phyloP scores from a whole-genome alignment of 1,140 invertebrate genomes.

The Lysiphlebus fabarum region DNA sequence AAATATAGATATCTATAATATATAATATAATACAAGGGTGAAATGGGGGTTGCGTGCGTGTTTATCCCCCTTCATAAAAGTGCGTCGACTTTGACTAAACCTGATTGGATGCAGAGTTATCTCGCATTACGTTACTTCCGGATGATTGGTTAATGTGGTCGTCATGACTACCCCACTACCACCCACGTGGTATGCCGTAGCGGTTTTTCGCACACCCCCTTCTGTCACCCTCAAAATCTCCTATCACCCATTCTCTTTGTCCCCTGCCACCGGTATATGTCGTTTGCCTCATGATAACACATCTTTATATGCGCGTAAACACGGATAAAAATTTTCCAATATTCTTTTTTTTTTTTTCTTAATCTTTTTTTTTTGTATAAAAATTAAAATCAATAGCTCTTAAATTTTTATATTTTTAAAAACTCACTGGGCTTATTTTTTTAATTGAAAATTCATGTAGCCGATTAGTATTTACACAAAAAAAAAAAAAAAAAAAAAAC shows the following conservation, averaged over 20 bases:
- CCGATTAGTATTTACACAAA: too few species aligned
- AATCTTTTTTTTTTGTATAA: too few species aligned
- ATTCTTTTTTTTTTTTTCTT: too few species aligned
- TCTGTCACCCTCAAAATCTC: conserved; percentile 16
- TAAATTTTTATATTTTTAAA: too few species aligned
- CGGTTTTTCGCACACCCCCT: conserved; percentile 14
- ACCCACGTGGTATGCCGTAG: conserved; percentile 38
- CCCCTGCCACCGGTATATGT: neutral
- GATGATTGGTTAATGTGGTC: conserved; percentile 57
- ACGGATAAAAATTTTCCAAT: too few species aligned
- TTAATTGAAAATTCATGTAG: too few species aligned
- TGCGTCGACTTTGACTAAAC: conserved; percentile 46
- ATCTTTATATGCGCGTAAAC: too few species aligned
- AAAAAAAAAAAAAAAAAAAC: too few species aligned
- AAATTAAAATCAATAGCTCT: too few species aligned
- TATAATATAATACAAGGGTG: neutral
- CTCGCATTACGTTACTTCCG: conserved; percentile 56
- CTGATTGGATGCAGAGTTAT: conserved; percentile 59
- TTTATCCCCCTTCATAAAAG: neutral
- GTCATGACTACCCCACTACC: conserved; percentile 54
- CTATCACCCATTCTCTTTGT: conserved; percentile 25
- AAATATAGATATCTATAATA: too few species aligned
- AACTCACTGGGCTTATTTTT: too few species aligned
- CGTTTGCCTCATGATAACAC: too few species aligned
- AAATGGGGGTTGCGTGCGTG: neutral